Evolutionary conservation across 2,113 vertebrate genomes (phyloP).

Genomic region (Abramis brama): DNA sequence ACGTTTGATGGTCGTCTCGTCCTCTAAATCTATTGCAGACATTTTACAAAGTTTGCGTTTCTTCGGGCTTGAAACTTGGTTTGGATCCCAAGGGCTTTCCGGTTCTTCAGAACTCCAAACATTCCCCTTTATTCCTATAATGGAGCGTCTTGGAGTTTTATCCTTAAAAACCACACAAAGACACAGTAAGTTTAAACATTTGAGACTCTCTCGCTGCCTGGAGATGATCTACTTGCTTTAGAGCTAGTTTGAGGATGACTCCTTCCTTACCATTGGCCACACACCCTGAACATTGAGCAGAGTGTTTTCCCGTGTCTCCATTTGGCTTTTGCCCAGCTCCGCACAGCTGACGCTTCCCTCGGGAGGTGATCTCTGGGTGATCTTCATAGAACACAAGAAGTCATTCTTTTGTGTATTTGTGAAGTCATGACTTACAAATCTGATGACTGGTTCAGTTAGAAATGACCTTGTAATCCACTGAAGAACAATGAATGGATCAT

Average conservation of each 20-base stretch:
- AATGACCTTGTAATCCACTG: background rate
- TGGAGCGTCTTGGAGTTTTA: constrained; percentile 63
- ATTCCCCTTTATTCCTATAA: constrained; percentile 59
- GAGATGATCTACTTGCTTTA: background rate
- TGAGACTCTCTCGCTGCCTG: background rate
- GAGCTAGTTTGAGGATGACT: background rate
- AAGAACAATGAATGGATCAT: background rate
- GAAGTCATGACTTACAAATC: background rate
- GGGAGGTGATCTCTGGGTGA: constrained; percentile 61
- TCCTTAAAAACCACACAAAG: constrained; percentile 58
- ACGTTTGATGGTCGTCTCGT: constrained; percentile 61
- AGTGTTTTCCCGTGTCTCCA: constrained; percentile 53
- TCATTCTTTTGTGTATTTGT: background rate
- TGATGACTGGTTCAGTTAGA: background rate
- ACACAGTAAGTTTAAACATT: background rate
- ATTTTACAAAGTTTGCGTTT: constrained; percentile 62
- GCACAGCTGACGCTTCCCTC: constrained; percentile 62
- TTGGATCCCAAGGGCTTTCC: constrained; percentile 47
- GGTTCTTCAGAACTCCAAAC: constrained; percentile 68
- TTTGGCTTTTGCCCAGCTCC: constrained; percentile 67
- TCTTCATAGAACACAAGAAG: constrained; percentile 46
- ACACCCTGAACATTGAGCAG: constrained; percentile 41
- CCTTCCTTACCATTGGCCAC: constrained; percentile 69
- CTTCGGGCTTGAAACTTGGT: constrained; percentile 59
- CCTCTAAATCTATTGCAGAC: constrained; percentile 54